Conservation (phyloP, 2,888 invertebrate species). For the Cyrtodaria siliqua region DNA sequence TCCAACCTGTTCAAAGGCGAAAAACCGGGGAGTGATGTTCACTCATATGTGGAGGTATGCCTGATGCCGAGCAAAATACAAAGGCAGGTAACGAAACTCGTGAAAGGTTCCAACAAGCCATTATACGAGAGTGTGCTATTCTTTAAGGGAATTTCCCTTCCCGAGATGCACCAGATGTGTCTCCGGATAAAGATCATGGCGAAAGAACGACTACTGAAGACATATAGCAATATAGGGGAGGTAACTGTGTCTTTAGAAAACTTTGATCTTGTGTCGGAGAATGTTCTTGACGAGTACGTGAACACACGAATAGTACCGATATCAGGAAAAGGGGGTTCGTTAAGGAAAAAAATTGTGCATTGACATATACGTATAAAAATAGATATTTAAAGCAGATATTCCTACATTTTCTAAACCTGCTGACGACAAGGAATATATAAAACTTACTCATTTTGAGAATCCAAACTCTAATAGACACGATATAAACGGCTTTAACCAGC, state of each 20-base stretch:
- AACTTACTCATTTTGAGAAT: too few species aligned
- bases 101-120: conserved; percentile 15
- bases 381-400: too few species aligned
- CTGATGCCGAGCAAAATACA: conserved; percentile 45
- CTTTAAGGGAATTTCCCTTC: conserved; percentile 24
- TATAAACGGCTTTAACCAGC: too few species aligned
- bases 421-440: too few species aligned
- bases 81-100: conserved; percentile 11
- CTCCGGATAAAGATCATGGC: conserved; percentile 34
- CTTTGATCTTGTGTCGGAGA: conserved; percentile 40
- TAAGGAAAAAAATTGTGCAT: too few species aligned
- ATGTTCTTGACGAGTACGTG: conserved; percentile 14
- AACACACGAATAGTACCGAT: conserved; percentile 14
- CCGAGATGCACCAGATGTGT: conserved; percentile 32
- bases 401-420: too few species aligned
- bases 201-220: not conserved
- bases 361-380: too few species aligned
- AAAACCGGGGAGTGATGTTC: conserved; percentile 5
- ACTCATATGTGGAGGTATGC: conserved; percentile 28
- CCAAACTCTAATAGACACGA: too few species aligned
- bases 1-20: conserved; percentile 25
- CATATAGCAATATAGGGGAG: conserved; percentile 30
- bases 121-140: conserved; percentile 20
- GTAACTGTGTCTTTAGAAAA: conserved; percentile 29
- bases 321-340: too few species aligned